A percentile compares a stretch with the other conserved stretches of the same genome.
Conservation (phyloP, 1,140 invertebrate genomes). For the Agrypnia vestita region DNA sequence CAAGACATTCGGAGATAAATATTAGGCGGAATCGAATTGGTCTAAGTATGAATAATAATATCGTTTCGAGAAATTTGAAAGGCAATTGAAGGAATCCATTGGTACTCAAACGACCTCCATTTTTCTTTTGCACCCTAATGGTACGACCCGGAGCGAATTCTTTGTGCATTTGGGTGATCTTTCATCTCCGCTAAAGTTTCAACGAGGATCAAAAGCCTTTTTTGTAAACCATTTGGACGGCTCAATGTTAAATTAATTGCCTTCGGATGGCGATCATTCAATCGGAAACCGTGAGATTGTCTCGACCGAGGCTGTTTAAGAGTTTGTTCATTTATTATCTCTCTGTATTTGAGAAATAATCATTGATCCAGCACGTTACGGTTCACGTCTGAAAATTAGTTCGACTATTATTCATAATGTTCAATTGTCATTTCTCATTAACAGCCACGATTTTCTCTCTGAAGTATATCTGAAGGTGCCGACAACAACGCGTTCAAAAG, state of each 20-base stretch:
- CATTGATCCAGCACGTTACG: too few species aligned
- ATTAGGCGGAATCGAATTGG: neutral
- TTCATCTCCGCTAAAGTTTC: neutral
- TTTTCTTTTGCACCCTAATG: slow-evolving; percentile 34
- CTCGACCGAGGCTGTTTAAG: too few species aligned
- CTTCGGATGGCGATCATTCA: neutral
- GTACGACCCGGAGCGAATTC: slow-evolving; percentile 16
- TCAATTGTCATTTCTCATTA: too few species aligned
- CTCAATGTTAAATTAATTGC: slow-evolving; percentile 17
- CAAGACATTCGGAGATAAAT: slow-evolving; percentile 8
- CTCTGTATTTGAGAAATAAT: too few species aligned
- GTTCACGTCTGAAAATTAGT: too few species aligned
- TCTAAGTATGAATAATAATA: slow-evolving; percentile 36
- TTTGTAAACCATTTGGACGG: neutral
- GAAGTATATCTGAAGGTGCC: too few species aligned
- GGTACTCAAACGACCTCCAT: slow-evolving; percentile 15
- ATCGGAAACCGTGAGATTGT: neutral
- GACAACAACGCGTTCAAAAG: too few species aligned
- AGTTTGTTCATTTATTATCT: too few species aligned
- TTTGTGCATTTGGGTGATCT: slow-evolving; percentile 25
- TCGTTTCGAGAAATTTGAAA: slow-evolving; percentile 30
- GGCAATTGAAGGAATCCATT: slow-evolving; percentile 40
- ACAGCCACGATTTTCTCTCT: too few species aligned
- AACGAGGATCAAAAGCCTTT: slow-evolving; percentile 6
- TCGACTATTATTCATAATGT: too few species aligned